These are phyloP conservation scores for Pelodiscus sinensis DNA, from an alignment of 2,113 vertebrate genomes.

Conservation along the genomic window DNA sequence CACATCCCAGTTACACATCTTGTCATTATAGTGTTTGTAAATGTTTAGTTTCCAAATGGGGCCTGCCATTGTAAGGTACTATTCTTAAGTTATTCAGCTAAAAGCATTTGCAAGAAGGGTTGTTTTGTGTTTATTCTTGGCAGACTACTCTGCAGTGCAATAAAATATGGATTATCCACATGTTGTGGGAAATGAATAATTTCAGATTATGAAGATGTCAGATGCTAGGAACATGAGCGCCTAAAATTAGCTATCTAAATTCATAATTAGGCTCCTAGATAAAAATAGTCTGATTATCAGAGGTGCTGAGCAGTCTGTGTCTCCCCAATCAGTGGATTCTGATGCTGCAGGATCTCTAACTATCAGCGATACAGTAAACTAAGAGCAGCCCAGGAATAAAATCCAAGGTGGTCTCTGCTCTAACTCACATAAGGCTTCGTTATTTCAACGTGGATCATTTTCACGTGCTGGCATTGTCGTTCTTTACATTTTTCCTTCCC, in stretches of 20 bases:
- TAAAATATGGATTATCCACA: slow-evolving; percentile 31
- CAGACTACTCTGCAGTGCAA: fast-evolving
- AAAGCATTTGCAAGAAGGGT: slow-evolving; percentile 1
- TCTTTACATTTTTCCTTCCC: not conserved
- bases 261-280: not conserved
- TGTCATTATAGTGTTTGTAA: not conserved
- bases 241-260: slow-evolving; percentile 40
- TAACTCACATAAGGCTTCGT: not conserved
- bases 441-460: not conserved
- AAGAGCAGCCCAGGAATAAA: not conserved
- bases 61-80: not conserved
- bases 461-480: not conserved
- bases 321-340: not conserved
- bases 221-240: slow-evolving; percentile 2
- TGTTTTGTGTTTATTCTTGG: slow-evolving; percentile 4
- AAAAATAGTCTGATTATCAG: not conserved
- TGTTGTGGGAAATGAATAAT: slow-evolving; percentile 36
- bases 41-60: not conserved
- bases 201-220: slow-evolving; percentile 33
- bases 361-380: not conserved
- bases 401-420: not conserved
- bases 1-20: not conserved
- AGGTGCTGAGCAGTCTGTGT: not conserved
- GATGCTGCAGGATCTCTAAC: not conserved
- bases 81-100: slow-evolving; percentile 9